Evolutionary conservation across 2,113 vertebrate species (phyloP).

Genomic region (Oreocharis arfaki): DNA sequence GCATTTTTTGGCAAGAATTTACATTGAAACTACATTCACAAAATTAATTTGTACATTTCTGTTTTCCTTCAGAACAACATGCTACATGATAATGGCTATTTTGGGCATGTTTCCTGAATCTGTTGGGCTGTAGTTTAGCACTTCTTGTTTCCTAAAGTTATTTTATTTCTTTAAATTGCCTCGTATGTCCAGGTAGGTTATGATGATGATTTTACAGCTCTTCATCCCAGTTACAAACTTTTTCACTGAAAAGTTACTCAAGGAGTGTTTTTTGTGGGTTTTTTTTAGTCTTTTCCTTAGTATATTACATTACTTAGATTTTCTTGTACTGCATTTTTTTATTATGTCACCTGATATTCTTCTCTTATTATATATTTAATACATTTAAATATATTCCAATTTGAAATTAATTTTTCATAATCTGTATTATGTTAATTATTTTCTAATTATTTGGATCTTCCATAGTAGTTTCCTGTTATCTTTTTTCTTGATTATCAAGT

Average conservation of each 20-base stretch:
- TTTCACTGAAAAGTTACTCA: not conserved
- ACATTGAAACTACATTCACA: not conserved
- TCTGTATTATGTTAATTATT: not conserved
- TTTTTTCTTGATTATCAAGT: not conserved
- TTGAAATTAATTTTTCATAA: not conserved
- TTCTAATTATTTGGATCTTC: not conserved
- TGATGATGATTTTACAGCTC: not conserved
- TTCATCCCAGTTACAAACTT: not conserved
- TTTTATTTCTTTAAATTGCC: not conserved
- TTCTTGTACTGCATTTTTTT: not conserved
- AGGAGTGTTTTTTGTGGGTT: fast-evolving
- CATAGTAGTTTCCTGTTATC: not conserved
- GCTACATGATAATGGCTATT: not conserved
- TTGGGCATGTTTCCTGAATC: not conserved
- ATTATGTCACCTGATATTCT: not conserved
- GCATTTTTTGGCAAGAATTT: not conserved
- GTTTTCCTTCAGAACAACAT: not conserved
- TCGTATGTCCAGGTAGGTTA: not conserved
- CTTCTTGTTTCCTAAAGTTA: not conserved
- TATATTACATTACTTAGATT: not conserved
- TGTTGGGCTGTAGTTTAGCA: not conserved
- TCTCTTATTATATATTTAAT: not conserved
- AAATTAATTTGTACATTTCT: not conserved
- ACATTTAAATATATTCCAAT: not conserved
- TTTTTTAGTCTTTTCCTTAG: not conserved